These are phyloP conservation scores for Philotrypesis tridentata DNA, from an alignment of 1,140 invertebrate species.

Conservation along the genomic window DNA sequence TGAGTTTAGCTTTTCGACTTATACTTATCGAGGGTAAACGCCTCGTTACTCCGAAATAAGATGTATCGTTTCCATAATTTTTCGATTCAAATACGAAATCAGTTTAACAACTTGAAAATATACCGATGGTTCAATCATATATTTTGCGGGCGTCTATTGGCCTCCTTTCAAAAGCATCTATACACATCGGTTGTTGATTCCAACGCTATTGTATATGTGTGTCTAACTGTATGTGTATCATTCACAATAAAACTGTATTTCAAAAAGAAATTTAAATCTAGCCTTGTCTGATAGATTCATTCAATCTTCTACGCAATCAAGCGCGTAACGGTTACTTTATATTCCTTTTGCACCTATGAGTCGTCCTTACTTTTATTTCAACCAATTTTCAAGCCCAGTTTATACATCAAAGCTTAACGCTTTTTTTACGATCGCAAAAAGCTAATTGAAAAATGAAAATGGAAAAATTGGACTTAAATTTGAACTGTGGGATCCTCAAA, in stretches of 20 bases:
- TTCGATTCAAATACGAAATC: neutral
- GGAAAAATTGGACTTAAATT: neutral
- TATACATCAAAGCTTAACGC: neutral
- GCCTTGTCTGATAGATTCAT: neutral
- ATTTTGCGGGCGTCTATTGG: neutral
- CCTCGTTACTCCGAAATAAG: neutral
- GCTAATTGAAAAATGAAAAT: neutral
- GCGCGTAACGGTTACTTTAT: neutral
- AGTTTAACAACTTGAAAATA: neutral
- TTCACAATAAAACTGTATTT: constrained; percentile 16
- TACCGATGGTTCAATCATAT: neutral
- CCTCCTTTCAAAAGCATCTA: neutral
- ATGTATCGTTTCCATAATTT: neutral
- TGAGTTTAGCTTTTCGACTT: neutral
- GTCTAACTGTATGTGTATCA: constrained; percentile 19
- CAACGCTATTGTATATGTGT: constrained; percentile 5
- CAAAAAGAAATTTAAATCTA: constrained; percentile 10
- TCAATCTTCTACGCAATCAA: neutral
- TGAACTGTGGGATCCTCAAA: too few relatives aligned
- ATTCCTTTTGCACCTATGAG: neutral
- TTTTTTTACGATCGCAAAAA: neutral
- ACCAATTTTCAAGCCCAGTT: neutral
- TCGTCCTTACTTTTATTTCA: neutral
- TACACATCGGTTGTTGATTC: neutral
- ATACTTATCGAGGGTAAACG: neutral